Evolutionary conservation across 2,888 invertebrate species (phyloP).

Genomic region (Cerastis leucographa): DNA sequence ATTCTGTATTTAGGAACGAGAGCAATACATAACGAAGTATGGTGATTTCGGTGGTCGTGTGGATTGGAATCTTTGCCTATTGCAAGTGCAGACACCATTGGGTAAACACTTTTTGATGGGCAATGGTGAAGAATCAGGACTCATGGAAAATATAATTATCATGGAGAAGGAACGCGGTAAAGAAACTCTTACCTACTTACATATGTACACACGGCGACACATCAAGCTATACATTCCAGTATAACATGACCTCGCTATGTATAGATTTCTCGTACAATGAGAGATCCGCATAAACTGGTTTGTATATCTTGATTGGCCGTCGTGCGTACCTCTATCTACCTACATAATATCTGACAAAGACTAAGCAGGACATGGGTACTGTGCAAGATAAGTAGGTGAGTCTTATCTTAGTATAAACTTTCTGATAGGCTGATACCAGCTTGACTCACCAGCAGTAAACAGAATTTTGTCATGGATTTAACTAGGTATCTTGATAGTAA

Average conservation of each 20-base stretch:
- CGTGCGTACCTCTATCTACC: not conserved
- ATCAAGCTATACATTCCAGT: too few species aligned
- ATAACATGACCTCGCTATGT: too few species aligned
- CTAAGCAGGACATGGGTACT: conserved; percentile 18
- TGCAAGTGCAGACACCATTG: conserved; percentile 69
- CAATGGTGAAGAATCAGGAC: conserved; percentile 66
- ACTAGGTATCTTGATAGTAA: conserved; percentile 15
- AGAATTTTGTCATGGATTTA: conserved; percentile 13
- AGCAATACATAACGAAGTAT: conserved; percentile 66
- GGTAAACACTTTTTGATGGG: conserved; percentile 73
- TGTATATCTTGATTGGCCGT: too few species aligned
- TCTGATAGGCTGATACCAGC: conserved; percentile 23
- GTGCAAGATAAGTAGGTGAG: conserved; percentile 38
- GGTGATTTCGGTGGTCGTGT: conserved; percentile 70
- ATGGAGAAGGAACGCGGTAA: conserved; percentile 60
- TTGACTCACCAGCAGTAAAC: conserved; percentile 44
- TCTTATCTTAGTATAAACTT: conserved; percentile 38
- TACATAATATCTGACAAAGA: not conserved
- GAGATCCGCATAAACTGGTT: too few species aligned
- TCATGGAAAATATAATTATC: conserved; percentile 71
- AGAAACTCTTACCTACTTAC: conserved; percentile 4
- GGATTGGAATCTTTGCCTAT: conserved; percentile 68
- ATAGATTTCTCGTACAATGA: too few species aligned
- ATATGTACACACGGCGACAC: not conserved
- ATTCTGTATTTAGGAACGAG: conserved; percentile 68